Base-by-base conservation (phyloP, 2,797 vertebrate species). In the Echiichthys vipera region DNA sequence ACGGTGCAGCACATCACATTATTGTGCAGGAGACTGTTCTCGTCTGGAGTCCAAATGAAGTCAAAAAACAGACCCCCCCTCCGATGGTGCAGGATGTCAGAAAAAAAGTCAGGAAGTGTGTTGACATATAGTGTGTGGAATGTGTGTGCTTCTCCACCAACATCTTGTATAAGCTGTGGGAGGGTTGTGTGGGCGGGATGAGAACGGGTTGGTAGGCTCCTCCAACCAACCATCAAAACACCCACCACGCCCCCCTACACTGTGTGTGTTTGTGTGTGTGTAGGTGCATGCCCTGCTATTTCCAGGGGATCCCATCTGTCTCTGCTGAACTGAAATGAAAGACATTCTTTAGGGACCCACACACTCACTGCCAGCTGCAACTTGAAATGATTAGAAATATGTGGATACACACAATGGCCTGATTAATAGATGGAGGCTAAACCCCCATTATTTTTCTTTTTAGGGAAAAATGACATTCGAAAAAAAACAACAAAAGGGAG, bases 81-180 rank as follows among this genome's bases (percentile, higher is more conserved):
- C 5, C 29, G 49, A 36, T 17, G 7, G 25, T 20, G 64, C 80
- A 83, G 84, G 81, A 87, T 79, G 89, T 84, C 43, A 34, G 42
- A 22, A 51, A 63, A 46, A 62, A 67, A 65, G 45, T 70, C 36
- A 71, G 81, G 80, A 91, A 90, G 81, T 39, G 43, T 53, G 39
- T 72, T 87, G 78, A 88, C 27, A 65, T 81, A 8, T 53, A 13
- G 37, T 24, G 51, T 65, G 71, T 80, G 92, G 91, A 92, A 93
- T 91, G 89, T 78, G 57, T 22, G 42, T 72, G 63, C 58, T 74
- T 83, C 80, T 88, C 32, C 51, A n/a, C n/a, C 50, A 54, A 50
- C 58, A 42, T 64, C 82, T 75, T 59, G 65, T 65, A 47, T 61
- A 78, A 79, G 76, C 63, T 42, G 20, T 70, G 61, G 77, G 65